Evolutionary conservation across 2,113 vertebrate genomes (phyloP).

Genomic region (Agapornis roseicollis): DNA sequence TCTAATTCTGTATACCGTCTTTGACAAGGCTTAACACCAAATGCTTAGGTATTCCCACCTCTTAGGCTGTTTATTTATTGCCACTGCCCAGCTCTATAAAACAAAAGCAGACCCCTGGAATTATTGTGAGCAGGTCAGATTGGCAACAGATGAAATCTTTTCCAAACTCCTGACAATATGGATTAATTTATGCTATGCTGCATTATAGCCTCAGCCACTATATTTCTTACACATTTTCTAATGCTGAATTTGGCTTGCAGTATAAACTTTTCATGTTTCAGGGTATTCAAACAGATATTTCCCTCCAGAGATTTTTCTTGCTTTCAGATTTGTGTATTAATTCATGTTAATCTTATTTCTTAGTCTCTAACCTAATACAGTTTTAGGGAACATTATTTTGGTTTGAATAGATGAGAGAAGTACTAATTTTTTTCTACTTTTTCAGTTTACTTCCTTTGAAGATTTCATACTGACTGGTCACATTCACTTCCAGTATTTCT

Average conservation of each 20-base stretch:
- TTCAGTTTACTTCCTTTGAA: not conserved
- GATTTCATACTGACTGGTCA: not conserved
- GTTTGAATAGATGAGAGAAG: not conserved
- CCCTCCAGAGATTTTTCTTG: not conserved
- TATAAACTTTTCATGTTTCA: not conserved
- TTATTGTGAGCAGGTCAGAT: not conserved
- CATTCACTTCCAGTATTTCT: not conserved
- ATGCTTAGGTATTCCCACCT: constrained; percentile 45
- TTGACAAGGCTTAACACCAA: constrained; percentile 39
- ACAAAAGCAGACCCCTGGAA: not conserved
- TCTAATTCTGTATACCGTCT: constrained; percentile 6
- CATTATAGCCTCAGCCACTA: not conserved
- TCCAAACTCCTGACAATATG: not conserved
- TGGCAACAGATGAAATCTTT: not conserved
- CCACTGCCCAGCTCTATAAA: not conserved
- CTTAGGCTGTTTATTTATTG: constrained; percentile 19
- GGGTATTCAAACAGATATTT: not conserved
- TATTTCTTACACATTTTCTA: not conserved
- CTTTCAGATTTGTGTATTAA: not conserved
- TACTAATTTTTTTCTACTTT: not conserved
- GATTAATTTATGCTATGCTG: not conserved
- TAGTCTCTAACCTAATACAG: not conserved
- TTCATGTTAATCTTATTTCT: not conserved
- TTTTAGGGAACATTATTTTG: not conserved
- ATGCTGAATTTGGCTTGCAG: not conserved